Conservation (phyloP, 2,113 vertebrate species). For the Camelus bactrianus region DNA sequence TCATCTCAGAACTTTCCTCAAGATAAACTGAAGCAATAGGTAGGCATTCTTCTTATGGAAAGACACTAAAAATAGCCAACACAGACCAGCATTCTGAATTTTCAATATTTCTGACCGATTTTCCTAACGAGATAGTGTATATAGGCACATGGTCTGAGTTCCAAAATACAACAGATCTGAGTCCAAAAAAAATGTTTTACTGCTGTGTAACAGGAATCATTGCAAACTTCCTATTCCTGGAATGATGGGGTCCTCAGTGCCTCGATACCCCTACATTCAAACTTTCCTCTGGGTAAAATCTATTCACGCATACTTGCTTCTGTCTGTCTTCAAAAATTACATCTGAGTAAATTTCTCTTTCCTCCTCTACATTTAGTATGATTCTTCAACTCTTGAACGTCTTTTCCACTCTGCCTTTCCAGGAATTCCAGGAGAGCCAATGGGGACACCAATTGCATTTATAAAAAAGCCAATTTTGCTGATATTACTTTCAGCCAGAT, state of each 20-base stretch:
- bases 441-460: background rate
- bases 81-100: background rate
- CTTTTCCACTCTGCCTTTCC: background rate
- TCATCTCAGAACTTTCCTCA: background rate
- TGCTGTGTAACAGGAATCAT: background rate
- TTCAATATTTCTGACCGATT: background rate
- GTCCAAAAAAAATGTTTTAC: background rate
- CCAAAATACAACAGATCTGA: background rate
- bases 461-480: background rate
- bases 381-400: background rate
- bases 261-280: background rate
- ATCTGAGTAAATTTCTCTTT: background rate
- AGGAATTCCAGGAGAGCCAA: background rate
- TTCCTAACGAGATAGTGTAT: background rate
- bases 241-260: background rate
- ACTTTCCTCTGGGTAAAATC: background rate
- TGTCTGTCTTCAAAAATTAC: background rate
- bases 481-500: constrained; percentile 22
- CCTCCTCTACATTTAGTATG: background rate
- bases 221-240: background rate
- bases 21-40: background rate
- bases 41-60: background rate
- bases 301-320: background rate
- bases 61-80: background rate
- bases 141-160: background rate